These are phyloP conservation scores for Agriopis marginaria DNA, from an alignment of 2,888 invertebrate species.

Conservation along the genomic window DNA sequence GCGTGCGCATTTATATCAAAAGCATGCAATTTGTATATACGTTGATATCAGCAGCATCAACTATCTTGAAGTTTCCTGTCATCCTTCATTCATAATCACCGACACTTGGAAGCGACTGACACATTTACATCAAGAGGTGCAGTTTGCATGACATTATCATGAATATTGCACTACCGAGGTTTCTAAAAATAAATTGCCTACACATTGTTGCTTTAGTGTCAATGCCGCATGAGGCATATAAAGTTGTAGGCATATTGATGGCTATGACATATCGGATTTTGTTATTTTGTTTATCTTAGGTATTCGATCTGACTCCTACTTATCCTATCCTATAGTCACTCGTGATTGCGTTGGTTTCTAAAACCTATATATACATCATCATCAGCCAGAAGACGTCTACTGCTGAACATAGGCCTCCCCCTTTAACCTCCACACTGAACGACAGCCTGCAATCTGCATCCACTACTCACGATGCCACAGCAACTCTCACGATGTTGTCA, in stretches of 20 bases:
- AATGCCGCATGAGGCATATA: constrained; percentile 13
- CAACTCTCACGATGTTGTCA: too few species aligned
- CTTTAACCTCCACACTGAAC: too few species aligned
- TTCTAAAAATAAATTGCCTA: constrained; percentile 13
- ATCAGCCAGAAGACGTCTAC: too few species aligned
- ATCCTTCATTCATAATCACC: constrained; percentile 15
- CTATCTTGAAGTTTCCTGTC: constrained; percentile 22
- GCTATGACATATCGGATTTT: neutral
- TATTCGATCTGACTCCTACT: neutral
- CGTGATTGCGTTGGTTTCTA: constrained; percentile 10
- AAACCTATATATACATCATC: neutral
- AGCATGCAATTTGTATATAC: neutral
- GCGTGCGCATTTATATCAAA: neutral
- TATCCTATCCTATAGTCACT: neutral
- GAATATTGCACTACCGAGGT: constrained; percentile 19
- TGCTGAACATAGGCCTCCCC: too few species aligned
- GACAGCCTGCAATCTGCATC: too few species aligned
- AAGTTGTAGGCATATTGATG: constrained; percentile 11
- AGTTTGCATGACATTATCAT: constrained; percentile 26
- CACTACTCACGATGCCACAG: too few species aligned
- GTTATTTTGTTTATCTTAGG: constrained; percentile 7
- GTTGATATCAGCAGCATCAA: neutral
- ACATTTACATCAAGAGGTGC: constrained; percentile 12
- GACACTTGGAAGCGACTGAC: constrained; percentile 11
- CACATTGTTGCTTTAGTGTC: constrained; percentile 5